Evolutionary conservation across 37 sponge, comb jelly and placozoan genomes (phyloP), one percentile per base, ranked within the genome.

Genomic region (Crambe crambe): DNA sequence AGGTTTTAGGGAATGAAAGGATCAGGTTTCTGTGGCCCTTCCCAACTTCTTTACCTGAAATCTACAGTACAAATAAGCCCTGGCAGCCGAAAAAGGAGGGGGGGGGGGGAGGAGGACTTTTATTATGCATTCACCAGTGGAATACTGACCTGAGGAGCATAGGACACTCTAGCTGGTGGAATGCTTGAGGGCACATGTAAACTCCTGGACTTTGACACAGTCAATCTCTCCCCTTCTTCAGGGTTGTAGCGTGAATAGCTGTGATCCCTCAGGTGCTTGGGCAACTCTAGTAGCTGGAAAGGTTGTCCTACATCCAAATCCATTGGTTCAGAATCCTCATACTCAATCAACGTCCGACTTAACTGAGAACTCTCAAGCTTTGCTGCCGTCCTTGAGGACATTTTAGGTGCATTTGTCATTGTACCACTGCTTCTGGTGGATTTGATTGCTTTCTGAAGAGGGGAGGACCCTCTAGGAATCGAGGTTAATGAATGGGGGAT

Each of bases 301-400:
- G 89, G 85, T 20, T 81, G 57, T 1, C 89, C 92, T 42, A 92
- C 92, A 47, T 92, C 92, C 37, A 92, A 43, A 3, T 92, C 92
- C 80, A 64, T 73, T 58, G 41, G 17, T 36, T 90, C 88, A 17
- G 27, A 30, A 8, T 77, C 72, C 17, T 56, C 78, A 29, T 57
- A 62, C 62, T 85, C 61, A 2, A 77, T 68, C 22, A 77, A 23
- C 0, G 72, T 62, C 56, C 63, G 61, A 23, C 37, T 8, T 26
- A 47, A 56, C 56, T 73, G 64, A 9, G 71, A 21, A 12, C n/a
- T 57, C 9, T 65, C 25, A 27, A 26, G 31, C 61, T 81, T 60
- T 23, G 74, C 74, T 22, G 61, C 42, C 27, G 41, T 59, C 34
- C 81, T 37, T 0, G 81, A 42, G 23, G 31, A 21, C 77, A 23